These are phyloP conservation scores for Catocala fraxini DNA, from an alignment of 2,888 invertebrate species.

Conservation along the genomic window DNA sequence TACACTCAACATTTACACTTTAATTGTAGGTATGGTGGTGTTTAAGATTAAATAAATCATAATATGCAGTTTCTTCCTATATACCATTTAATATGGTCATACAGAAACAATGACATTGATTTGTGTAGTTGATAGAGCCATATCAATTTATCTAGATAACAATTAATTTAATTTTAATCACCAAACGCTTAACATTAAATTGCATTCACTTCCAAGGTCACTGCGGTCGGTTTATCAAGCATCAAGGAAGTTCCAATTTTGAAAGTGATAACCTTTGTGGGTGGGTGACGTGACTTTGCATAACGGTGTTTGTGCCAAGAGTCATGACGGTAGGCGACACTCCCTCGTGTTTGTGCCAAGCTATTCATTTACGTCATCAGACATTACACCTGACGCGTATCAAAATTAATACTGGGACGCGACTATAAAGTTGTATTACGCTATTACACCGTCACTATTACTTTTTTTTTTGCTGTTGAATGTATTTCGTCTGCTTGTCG, in stretches of 20 bases:
- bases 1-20: too few species aligned
- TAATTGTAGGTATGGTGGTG: too few species aligned
- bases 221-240: constrained; percentile 13
- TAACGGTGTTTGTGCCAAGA: constrained; percentile 35
- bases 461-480: constrained; percentile 1
- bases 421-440: constrained; percentile 4
- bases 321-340: constrained; percentile 53
- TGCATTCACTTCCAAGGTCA: too few species aligned
- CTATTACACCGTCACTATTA: neutral
- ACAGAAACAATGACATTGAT: too few species aligned
- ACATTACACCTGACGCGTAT: constrained; percentile 31
- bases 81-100: too few species aligned
- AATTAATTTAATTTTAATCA: neutral
- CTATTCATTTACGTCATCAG: constrained; percentile 37
- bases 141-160: too few species aligned
- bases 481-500: constrained; percentile 1
- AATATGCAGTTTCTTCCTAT: too few species aligned
- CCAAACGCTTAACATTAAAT: neutral
- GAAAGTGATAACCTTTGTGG: constrained; percentile 29
- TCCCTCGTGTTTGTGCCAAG: constrained; percentile 56
- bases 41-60: too few species aligned
- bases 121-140: too few species aligned
- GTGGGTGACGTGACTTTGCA: constrained; percentile 37
- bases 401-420: constrained; percentile 23
- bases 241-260: constrained; percentile 27